Percentiles rank a stretch among this genome's conserved stretches.
Evolutionary conservation across 2,888 invertebrate genomes (phyloP).

Genomic region (Agonopterix heracliana): DNA sequence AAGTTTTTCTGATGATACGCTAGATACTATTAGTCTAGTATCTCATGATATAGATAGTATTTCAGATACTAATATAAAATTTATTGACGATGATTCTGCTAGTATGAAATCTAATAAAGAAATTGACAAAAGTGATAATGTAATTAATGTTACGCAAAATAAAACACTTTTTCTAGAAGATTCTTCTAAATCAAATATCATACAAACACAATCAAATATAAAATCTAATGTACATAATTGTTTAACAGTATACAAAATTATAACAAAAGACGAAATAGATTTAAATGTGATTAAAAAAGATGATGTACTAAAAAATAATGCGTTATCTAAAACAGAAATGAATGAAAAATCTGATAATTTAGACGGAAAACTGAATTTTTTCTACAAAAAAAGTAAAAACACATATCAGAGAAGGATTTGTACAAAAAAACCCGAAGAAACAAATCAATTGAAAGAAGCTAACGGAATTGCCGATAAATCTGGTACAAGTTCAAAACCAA

Average conservation of each 20-base stretch:
- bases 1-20: constrained; percentile 3
- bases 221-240: constrained; percentile 4
- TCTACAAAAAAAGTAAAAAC: constrained; percentile 32
- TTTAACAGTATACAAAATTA: constrained; percentile 33
- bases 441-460: neutral
- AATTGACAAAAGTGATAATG: neutral
- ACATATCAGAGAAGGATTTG: constrained; percentile 10
- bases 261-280: constrained; percentile 5
- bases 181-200: no score
- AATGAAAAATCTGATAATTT: constrained; percentile 1
- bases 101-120: neutral
- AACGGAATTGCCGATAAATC: neutral
- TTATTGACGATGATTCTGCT: constrained; percentile 20
- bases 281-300: constrained; percentile 8
- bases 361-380: constrained; percentile 17
- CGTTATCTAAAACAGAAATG: neutral
- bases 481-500: constrained; percentile 11
- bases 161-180: neutral
- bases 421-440: neutral
- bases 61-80: constrained; percentile 25
- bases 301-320: constrained; percentile 9
- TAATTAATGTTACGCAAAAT: neutral
- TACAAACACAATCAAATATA: no score
- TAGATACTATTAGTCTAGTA: constrained; percentile 5
- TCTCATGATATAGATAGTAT: constrained; percentile 20